Base-by-base conservation (phyloP, 2,888 invertebrate genomes). In the Thysanoteuthis rhombus region DNA sequence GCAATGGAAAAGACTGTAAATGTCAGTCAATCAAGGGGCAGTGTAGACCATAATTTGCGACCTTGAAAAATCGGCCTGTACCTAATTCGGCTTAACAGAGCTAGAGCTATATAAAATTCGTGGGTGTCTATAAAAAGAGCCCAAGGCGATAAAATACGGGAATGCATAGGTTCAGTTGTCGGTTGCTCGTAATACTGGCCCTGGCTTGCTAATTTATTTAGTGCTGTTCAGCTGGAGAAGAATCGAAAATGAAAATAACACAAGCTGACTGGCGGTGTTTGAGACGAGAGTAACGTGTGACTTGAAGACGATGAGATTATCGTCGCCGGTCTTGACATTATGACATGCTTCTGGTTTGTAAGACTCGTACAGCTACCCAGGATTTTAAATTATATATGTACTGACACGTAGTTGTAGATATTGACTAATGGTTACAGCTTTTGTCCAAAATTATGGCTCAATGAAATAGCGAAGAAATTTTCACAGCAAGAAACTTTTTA, bases 41-140 rank as follows among this genome's bases (percentile, higher is more conserved):
- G 75, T n/a, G 75, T 75, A 75, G n/a, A 75, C 75, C n/a, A 75
- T 75, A 75, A 75, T 75, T 75, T 75, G n/a, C 75, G n/a, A 75
- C 75, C 75, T 75, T 75, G 75, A n/a, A 75, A 75, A 75, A 75
- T n/a, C 16, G 75, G 75, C 25, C 75, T n/a, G 36, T 75, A 2
- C 19, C 75, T 75, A 75, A 75, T 75, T 36, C 75, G 12, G n/a
- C 16, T n/a, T 75, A 75, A 75, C 75, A 75, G 16, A 75, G n/a
- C n/a, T 4, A n/a, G 4, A n/a, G 75, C 75, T 12, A 75, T 75
- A 75, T 75, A 75, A 75, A 75, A 75, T 12, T 75, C n/a, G 75
- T 75, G 75, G 10, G 36, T 75, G 10, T 75, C 75, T 8, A 75
- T 75, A 75, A 75, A 75, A n/a, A n/a, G n/a, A n/a, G 75, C n/a